phyloP scores from a whole-genome alignment of 2,797 vertebrate species.

The Limosa lapponica region DNA sequence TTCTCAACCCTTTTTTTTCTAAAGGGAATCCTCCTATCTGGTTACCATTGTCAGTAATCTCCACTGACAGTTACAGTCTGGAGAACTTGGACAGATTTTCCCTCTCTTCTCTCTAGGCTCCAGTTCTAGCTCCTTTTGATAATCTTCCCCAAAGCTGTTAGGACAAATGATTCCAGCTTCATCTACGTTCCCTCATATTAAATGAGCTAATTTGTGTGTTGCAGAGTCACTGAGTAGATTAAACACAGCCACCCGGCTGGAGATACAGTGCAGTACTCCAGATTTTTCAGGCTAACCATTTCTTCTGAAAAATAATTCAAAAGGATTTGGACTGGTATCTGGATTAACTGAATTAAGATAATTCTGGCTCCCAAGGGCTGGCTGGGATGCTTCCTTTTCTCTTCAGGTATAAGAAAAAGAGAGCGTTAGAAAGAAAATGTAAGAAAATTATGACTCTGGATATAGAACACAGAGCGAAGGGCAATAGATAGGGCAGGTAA shows the following conservation, averaged over 20 bases:
- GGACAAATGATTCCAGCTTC: constrained; percentile 49
- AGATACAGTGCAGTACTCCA: background rate
- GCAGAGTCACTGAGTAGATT: constrained; percentile 41
- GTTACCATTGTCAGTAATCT: background rate
- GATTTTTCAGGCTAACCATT: constrained; percentile 13
- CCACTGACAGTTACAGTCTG: background rate
- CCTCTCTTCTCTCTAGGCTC: constrained; percentile 4
- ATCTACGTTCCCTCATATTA: constrained; percentile 13
- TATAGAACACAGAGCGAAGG: background rate
- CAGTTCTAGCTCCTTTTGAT: constrained; percentile 36
- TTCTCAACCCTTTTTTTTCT: background rate
- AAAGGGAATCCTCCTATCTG: background rate
- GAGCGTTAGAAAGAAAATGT: background rate
- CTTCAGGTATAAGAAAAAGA: background rate
- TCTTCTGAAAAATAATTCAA: constrained; percentile 23
- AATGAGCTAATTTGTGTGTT: constrained; percentile 37
- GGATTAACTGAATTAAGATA: background rate
- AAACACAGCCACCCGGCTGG: constrained; percentile 37
- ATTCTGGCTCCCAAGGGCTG: background rate
- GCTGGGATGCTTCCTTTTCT: background rate
- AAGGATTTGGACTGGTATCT: constrained; percentile 13
- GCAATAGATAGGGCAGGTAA: background rate
- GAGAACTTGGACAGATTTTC: constrained; percentile 11
- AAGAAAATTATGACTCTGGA: background rate
- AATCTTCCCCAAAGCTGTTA: constrained; percentile 57